Conservation (phyloP, 2,888 invertebrate genomes). For the Trisateles emortualis region DNA sequence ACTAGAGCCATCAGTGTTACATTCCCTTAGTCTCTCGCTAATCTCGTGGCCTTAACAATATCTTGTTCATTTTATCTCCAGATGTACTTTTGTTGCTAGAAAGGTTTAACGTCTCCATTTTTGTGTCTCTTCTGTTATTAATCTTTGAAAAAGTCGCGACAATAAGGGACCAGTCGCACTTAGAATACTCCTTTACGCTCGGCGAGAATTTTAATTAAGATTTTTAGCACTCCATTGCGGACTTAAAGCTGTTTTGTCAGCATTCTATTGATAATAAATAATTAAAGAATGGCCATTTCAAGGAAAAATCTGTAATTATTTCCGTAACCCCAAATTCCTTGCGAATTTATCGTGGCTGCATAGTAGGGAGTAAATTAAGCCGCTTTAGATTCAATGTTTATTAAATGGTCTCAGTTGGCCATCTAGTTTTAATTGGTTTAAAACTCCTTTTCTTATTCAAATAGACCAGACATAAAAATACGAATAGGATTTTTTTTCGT, state of each 20-base stretch:
- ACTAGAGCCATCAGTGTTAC: too few relatives aligned
- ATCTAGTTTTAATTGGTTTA: neutral
- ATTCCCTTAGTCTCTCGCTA: constrained; percentile 35
- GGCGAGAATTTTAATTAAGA: constrained; percentile 69
- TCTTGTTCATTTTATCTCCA: constrained; percentile 74
- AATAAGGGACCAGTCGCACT: constrained; percentile 66
- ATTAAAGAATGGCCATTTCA: constrained; percentile 11
- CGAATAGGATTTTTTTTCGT: too few relatives aligned
- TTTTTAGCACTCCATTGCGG: constrained; percentile 45
- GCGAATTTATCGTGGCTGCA: constrained; percentile 1
- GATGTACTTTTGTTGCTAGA: constrained; percentile 71
- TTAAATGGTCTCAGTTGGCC: neutral
- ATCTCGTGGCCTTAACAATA: constrained; percentile 51
- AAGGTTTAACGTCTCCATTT: constrained; percentile 78
- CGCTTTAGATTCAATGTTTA: neutral
- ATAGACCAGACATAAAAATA: neutral
- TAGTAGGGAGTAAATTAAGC: neutral
- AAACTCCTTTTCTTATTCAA: neutral
- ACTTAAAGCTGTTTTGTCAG: constrained; percentile 18
- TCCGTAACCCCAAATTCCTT: constrained; percentile 5
- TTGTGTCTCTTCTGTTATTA: constrained; percentile 75
- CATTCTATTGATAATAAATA: constrained; percentile 20
- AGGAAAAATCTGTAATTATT: constrained; percentile 16
- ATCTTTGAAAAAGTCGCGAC: constrained; percentile 75
- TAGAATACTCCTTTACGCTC: constrained; percentile 61